A percentile compares a stretch with the other conserved stretches of the same genome.
phyloP scores from a whole-genome alignment of 2,888 invertebrate genomes.

The Scaptomyza caliginosa region DNA sequence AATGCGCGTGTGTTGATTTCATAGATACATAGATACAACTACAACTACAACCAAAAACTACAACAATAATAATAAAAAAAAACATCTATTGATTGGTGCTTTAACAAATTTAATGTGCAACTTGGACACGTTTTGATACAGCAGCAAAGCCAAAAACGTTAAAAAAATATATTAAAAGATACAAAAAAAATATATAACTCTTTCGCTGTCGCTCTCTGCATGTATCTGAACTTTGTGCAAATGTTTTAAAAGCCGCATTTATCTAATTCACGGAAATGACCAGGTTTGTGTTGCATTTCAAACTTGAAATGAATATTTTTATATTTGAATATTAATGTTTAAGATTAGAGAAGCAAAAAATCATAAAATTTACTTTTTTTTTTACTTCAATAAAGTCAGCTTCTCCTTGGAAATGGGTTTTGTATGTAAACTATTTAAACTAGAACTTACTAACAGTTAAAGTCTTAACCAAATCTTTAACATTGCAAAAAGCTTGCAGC shows the following conservation, averaged over 20 bases:
- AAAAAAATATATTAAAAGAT: conserved; percentile 2
- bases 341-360: too few relatives aligned
- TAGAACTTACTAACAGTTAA: too few relatives aligned
- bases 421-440: too few relatives aligned
- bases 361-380: too few relatives aligned
- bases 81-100: conserved; percentile 55
- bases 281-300: conserved; percentile 54
- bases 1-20: conserved; percentile 65
- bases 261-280: conserved; percentile 65
- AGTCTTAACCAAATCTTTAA: too few relatives aligned
- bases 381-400: too few relatives aligned
- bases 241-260: conserved; percentile 36
- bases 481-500: too few relatives aligned
- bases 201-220: conserved; percentile 19
- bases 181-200: conserved; percentile 11
- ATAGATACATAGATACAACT: conserved; percentile 43
- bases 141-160: conserved; percentile 49
- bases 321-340: too few relatives aligned
- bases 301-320: not conserved
- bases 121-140: conserved; percentile 58
- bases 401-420: too few relatives aligned
- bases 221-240: conserved; percentile 38
- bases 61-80: too few relatives aligned
- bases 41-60: not conserved
- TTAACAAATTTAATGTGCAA: conserved; percentile 45